Conservation (phyloP, 2,888 invertebrate species). For the Helobdella robusta region DNA sequence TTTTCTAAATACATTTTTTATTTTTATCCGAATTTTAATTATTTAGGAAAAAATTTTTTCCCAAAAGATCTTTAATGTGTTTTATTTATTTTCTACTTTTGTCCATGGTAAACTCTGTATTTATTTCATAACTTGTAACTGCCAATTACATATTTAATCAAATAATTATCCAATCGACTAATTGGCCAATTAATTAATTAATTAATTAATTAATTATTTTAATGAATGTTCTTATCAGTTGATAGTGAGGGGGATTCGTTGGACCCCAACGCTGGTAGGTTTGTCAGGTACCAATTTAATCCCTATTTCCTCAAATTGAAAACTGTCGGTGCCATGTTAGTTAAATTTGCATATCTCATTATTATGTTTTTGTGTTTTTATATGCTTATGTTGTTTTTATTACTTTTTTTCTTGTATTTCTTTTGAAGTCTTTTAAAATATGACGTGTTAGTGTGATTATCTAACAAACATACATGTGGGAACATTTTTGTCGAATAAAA, state of each 20-base stretch:
- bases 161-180: background rate
- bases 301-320: conserved; percentile 89
- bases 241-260: conserved; percentile 40
- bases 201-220: background rate
- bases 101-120: background rate
- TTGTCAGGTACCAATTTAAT: conserved; percentile 97
- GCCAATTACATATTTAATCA: background rate
- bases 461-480: too few species aligned
- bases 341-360: too few species aligned
- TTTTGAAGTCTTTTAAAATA: too few species aligned
- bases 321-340: conserved; percentile 94
- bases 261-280: conserved; percentile 72
- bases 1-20: background rate
- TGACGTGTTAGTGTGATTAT: too few species aligned
- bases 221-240: background rate
- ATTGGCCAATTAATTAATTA: background rate
- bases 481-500: too few species aligned
- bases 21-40: background rate
- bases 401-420: too few species aligned
- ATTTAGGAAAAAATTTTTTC: background rate
- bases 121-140: background rate
- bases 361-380: too few species aligned
- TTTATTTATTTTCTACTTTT: too few species aligned
- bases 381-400: too few species aligned
- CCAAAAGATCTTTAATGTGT: too few species aligned